A percentile compares a stretch with the other conserved stretches of the same genome.
Conservation (phyloP, 2,113 vertebrate genomes). For the Phocoena sinus region DNA sequence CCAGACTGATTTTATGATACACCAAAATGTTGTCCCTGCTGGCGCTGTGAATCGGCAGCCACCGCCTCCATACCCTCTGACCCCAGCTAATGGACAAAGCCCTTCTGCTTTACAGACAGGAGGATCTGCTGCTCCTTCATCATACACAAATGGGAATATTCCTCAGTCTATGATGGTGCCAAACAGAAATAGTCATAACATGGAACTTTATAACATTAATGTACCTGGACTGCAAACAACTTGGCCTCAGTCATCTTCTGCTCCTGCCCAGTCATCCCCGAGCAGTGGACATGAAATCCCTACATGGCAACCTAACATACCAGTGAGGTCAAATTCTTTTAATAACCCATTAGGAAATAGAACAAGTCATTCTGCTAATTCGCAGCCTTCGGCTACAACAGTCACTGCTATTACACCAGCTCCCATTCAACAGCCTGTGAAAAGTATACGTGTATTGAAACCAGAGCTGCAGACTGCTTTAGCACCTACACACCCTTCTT, state of each 20-base stretch:
- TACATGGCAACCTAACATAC: constrained; percentile 89
- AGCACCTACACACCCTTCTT: constrained; percentile 93
- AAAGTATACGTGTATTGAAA: constrained; percentile 95
- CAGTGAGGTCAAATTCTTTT: constrained; percentile 94
- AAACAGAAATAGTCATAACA: constrained; percentile 94
- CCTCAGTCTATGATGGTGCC: constrained; percentile 89
- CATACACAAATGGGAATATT: constrained; percentile 89
- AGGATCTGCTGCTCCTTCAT: constrained; percentile 85
- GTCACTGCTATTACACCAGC: constrained; percentile 96
- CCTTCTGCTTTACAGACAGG: constrained; percentile 88
- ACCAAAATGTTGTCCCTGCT: constrained; percentile 82
- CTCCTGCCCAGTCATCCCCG: constrained; percentile 83
- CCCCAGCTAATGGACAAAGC: constrained; percentile 90
- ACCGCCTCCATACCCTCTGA: constrained; percentile 91
- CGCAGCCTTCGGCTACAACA: constrained; percentile 93
- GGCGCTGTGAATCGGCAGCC: constrained; percentile 86
- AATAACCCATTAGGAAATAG: constrained; percentile 87
- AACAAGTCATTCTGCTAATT: constrained; percentile 82
- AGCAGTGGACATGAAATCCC: constrained; percentile 88
- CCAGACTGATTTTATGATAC: constrained; percentile 89
- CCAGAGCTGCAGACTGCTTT: constrained; percentile 96
- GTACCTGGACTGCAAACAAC: constrained; percentile 82
- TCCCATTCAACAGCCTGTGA: constrained; percentile 94
- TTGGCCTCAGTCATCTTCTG: constrained; percentile 87
- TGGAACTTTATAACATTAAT: constrained; percentile 89